A percentile compares a stretch with the other conserved stretches of the same genome.
phyloP scores from a whole-genome alignment of 2,113 vertebrate species.

The Phalacrocorax carbo region DNA sequence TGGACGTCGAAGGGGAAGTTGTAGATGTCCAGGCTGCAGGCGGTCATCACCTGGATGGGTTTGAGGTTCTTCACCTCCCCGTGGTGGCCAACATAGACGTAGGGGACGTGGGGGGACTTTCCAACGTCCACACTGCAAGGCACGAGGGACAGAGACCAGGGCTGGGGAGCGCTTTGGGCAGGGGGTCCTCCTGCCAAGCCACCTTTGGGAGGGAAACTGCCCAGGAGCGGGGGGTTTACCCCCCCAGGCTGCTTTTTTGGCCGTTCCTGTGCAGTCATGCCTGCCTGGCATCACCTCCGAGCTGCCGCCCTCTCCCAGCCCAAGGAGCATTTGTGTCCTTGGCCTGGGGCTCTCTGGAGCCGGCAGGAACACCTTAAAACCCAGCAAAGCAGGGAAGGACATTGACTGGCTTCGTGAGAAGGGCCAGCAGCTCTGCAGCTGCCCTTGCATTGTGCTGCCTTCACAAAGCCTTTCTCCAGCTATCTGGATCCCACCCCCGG shows the following conservation, averaged over 20 bases:
- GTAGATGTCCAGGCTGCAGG: slow-evolving; percentile 96
- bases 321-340: rapidly evolving
- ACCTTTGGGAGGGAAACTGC: neutral
- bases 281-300: neutral
- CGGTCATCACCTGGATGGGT: slow-evolving; percentile 93
- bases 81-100: slow-evolving; percentile 84
- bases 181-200: neutral
- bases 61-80: slow-evolving; percentile 94
- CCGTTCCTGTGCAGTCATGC: rapidly evolving
- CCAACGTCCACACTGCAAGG: slow-evolving; percentile 89
- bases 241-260: neutral
- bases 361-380: neutral
- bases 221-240: neutral
- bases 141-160: neutral
- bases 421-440: slow-evolving; percentile 45
- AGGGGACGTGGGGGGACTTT: slow-evolving; percentile 92
- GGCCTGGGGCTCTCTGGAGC: neutral
- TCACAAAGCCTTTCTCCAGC: slow-evolving; percentile 54
- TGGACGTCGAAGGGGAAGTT: slow-evolving; percentile 98
- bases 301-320: neutral
- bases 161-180: neutral
- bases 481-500: slow-evolving; percentile 48
- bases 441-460: slow-evolving; percentile 59
- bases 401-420: neutral
- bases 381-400: neutral